Base-by-base conservation (phyloP, 2,113 vertebrate genomes). In the Redunca redunca region DNA sequence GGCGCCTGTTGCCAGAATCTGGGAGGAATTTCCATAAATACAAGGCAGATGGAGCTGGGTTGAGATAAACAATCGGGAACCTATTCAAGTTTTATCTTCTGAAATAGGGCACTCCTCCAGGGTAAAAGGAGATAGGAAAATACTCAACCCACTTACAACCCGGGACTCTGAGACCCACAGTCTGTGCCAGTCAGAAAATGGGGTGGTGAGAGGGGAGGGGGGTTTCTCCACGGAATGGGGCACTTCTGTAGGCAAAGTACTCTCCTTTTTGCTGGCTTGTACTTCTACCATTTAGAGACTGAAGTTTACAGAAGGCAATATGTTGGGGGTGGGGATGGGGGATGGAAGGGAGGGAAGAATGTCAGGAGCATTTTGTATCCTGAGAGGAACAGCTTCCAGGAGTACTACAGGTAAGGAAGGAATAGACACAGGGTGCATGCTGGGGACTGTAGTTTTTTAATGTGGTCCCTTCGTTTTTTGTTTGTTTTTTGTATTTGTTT, bases 21-120 rank as follows among this genome's bases (percentile, higher is more conserved):
- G 64, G 86, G 58, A 96, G 95, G 84, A 96, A 97, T 94, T 94
- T 96, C 94, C 96, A 96, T 95, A 95, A 97, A 97, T 88, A 74
- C 30, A 30, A 96, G 94, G 97, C 97, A 97, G 91, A 93, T 92
- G 81, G 91, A 92, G 81, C 74, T 14, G 58, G 97, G 82, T 40
- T 43, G 81, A 85, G 95, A 98, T 81, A 96, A 98, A 97, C 90
- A 97, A 85, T 81, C 60, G 64, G 97, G 88, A 95, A 81, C 48
- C 92, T 82, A 77, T 58, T 98, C 96, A 93, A 94, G 83, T 93
- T 89, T 91, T 62, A 88, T 57, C 78, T 88, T 71, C 67, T 62
- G 82, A 85, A 90, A 85, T 50, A 81, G 87, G 90, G 96, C 90
- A 46, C 52, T 78, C 82, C 64, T 97, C 64, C 52, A 64, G 77